Percentiles rank a stretch among this genome's conserved stretches.
Conservation (phyloP, 2,113 vertebrate genomes). For the Camarhynchus parvulus region DNA sequence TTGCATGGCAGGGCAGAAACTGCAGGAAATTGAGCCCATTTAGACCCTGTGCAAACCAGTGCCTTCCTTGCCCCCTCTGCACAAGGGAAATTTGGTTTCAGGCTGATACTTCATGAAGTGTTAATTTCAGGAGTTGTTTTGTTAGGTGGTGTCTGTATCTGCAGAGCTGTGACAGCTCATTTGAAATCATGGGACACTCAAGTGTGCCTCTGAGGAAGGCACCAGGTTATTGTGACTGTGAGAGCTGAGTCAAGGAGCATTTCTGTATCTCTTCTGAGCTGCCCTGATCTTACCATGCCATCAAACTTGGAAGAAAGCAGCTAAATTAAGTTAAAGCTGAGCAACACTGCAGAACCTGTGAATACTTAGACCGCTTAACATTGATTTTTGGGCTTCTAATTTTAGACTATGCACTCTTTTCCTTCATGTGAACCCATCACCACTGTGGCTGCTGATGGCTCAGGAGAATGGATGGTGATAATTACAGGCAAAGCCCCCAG, state of each 20-base stretch:
- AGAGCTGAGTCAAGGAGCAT: background rate
- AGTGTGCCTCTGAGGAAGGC: background rate
- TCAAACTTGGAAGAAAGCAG: background rate
- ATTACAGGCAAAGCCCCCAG: background rate
- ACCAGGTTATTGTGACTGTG: background rate
- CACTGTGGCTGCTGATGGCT: background rate
- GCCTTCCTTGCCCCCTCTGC: background rate
- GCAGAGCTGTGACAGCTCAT: background rate
- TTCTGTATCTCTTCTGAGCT: background rate
- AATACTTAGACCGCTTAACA: background rate
- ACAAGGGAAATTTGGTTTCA: background rate
- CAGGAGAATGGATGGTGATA: background rate
- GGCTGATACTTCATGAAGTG: background rate
- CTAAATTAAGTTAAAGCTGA: slow-evolving; percentile 22
- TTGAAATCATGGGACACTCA: background rate
- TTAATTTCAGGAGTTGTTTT: background rate
- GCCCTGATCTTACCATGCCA: background rate
- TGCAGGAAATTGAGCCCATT: background rate
- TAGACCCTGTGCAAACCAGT: rapidly evolving
- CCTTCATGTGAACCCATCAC: background rate
- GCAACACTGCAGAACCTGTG: background rate
- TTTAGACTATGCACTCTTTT: background rate
- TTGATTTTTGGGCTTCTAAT: slow-evolving; percentile 1
- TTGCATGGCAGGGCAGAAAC: background rate
- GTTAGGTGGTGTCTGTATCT: background rate